Evolutionary conservation across 2,113 vertebrate species (phyloP), one percentile per base, ranked within the genome.

Genomic region (Melanocharis versteri): DNA sequence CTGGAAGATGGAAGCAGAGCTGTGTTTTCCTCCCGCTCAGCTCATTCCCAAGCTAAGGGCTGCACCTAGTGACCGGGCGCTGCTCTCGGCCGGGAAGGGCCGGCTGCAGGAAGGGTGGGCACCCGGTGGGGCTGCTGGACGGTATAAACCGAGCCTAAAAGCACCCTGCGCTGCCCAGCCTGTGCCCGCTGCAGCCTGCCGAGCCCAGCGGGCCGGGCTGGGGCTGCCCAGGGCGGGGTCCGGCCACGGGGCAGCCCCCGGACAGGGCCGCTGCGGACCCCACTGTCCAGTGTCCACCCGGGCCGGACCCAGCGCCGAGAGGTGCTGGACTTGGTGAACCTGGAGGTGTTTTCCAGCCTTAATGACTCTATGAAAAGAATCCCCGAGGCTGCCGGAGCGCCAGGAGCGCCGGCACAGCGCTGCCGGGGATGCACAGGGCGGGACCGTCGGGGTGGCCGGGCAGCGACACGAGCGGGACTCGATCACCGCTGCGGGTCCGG

Each of bases 131-230:
- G 47, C 57, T 8, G 65, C 64, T 44, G 51, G 14, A 0, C 19
- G 33, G 16, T 6, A 15, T 19, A 39, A 40, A 62, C 18, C 14
- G 1, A 15, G n/a, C 51, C 19, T 2, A 42, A 45, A 39, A 57
- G 12, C 0, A 2, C 8, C 18, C 4, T 9, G 80, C 2, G 40
- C 45, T 16, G 62, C 26, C 5, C 77, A 5, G 19, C 21, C 16
- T 15, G 33, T 7, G 0, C 39, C 35, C 94, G 94, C 94, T 93
- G 96, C 92, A 94, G 96, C 84, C 96, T 96, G 95, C 96, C 22
- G 97, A 94, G 56, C 26, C 30, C 30, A 4, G 50, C n/a, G 12
- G 30, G 37, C 39, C 22, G 39, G 2, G 37, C 70, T 13, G 61
- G 82, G 31, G 61, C 68, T 44, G n/a, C n/a, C n/a, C n/a, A n/a